These are phyloP conservation scores for Dendrolimus kikuchii DNA, from an alignment of 1,140 invertebrate genomes.

Conservation along the genomic window DNA sequence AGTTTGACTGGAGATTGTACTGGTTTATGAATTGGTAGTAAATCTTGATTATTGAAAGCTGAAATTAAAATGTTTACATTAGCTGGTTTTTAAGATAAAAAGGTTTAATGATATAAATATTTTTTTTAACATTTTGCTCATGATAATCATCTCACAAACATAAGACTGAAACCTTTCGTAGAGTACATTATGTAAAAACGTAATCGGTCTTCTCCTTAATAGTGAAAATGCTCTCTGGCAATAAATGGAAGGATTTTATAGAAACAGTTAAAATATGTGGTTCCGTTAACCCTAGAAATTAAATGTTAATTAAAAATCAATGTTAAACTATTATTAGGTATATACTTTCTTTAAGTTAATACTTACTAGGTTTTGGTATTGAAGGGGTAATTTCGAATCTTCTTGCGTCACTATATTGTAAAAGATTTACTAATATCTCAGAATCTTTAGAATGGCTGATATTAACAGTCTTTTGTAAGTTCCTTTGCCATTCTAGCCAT, in stretches of 20 bases:
- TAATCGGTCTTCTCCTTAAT: not conserved
- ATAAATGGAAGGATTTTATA: no score
- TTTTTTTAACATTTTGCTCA: no score
- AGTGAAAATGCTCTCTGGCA: no score
- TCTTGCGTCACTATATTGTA: conserved; percentile 64
- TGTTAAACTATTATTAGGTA: not conserved
- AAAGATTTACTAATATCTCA: conserved; percentile 50
- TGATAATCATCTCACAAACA: no score
- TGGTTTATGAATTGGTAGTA: conserved; percentile 1
- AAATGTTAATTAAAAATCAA: not conserved
- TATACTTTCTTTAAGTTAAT: not conserved
- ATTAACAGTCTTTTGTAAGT: conserved; percentile 46
- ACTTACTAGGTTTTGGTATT: conserved; percentile 48
- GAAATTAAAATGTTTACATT: conserved; percentile 6
- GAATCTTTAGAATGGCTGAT: conserved; percentile 58
- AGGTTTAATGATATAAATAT: no score
- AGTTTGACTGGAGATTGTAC: conserved; percentile 31
- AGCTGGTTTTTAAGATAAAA: no score
- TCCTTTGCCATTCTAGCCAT: conserved; percentile 64
- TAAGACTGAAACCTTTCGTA: no score
- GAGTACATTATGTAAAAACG: not conserved
- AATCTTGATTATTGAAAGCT: conserved; percentile 29
- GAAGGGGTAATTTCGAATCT: conserved; percentile 58
- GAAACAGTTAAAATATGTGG: no score
- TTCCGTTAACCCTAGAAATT: no score